Evolutionary conservation across 2,888 invertebrate species (phyloP).

Genomic region (Ramazzottius varieornatus): DNA sequence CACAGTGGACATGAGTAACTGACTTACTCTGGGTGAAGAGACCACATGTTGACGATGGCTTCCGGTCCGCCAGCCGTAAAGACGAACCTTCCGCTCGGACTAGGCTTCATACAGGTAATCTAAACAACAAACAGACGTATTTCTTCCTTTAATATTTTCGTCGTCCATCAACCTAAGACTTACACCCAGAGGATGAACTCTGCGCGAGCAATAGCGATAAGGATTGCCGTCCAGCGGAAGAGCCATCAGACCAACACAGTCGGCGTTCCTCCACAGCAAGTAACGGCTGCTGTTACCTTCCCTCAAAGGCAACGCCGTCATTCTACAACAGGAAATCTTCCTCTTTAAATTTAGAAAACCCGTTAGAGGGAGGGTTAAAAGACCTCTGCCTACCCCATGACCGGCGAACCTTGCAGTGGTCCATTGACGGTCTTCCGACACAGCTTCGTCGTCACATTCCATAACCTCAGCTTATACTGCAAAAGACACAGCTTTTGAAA

Average conservation of each 20-base stretch:
- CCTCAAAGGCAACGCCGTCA: slow-evolving; percentile 20
- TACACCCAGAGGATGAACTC: neutral
- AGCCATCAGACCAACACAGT: slow-evolving; percentile 39
- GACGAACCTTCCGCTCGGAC: slow-evolving; percentile 27
- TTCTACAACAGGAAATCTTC: slow-evolving; percentile 2
- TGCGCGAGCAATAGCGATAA: slow-evolving; percentile 20
- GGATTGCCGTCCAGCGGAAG: slow-evolving; percentile 48
- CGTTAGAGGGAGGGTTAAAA: too few relatives aligned
- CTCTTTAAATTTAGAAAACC: too few relatives aligned
- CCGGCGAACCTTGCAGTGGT: slow-evolving; percentile 38
- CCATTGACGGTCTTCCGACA: slow-evolving; percentile 38
- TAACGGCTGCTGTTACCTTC: slow-evolving; percentile 24
- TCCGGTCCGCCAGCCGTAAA: slow-evolving; percentile 33
- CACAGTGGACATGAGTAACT: slow-evolving; percentile 13
- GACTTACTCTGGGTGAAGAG: slow-evolving; percentile 28
- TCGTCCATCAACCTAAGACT: too few relatives aligned
- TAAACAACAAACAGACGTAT: neutral
- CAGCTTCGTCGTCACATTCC: slow-evolving; percentile 36
- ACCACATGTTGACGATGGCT: slow-evolving; percentile 32
- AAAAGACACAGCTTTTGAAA: slow-evolving; percentile 17
- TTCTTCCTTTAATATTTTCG: slow-evolving; percentile 4
- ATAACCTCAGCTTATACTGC: slow-evolving; percentile 40
- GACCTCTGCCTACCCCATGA: slow-evolving; percentile 21
- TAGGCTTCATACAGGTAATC: slow-evolving; percentile 13
- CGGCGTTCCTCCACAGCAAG: slow-evolving; percentile 35